Evolutionary conservation across 2,113 vertebrate genomes (phyloP).

Genomic region (Colinus virginianus): DNA sequence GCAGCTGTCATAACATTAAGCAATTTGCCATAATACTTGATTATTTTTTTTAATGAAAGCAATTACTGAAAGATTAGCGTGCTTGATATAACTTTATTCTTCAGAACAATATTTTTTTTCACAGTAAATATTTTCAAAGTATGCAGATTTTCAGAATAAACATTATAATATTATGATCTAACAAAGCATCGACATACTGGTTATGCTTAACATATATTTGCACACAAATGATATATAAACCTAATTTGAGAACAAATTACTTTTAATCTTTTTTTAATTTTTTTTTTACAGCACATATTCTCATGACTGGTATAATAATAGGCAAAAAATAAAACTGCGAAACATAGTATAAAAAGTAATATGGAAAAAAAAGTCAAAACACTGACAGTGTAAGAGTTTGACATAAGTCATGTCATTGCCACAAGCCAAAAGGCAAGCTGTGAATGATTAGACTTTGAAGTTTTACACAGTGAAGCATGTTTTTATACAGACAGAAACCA

Average conservation of each 20-base stretch:
- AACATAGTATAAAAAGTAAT: too few species aligned
- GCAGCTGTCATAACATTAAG: neutral
- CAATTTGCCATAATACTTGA: neutral
- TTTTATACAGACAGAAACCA: constrained; percentile 36
- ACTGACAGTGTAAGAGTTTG: neutral
- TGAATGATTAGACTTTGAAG: constrained; percentile 73
- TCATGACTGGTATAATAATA: constrained; percentile 42
- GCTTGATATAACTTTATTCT: neutral
- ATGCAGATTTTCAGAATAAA: neutral
- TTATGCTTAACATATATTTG: neutral
- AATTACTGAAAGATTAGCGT: neutral
- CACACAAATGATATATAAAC: neutral
- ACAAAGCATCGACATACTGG: neutral
- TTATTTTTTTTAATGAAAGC: neutral
- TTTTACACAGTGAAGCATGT: constrained; percentile 51
- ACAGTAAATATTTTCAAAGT: neutral
- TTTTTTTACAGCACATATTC: constrained; percentile 13
- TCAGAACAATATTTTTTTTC: neutral
- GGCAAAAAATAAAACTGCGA: neutral
- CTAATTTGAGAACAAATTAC: neutral
- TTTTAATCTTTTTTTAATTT: too few species aligned
- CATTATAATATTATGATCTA: neutral
- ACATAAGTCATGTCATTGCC: constrained; percentile 76
- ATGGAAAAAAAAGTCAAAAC: neutral
- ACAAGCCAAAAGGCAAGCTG: constrained; percentile 52